Percentiles rank a stretch among this genome's conserved stretches.
Evolutionary conservation across 1,140 invertebrate species (phyloP).

Genomic region (Drosophila gunungcola): DNA sequence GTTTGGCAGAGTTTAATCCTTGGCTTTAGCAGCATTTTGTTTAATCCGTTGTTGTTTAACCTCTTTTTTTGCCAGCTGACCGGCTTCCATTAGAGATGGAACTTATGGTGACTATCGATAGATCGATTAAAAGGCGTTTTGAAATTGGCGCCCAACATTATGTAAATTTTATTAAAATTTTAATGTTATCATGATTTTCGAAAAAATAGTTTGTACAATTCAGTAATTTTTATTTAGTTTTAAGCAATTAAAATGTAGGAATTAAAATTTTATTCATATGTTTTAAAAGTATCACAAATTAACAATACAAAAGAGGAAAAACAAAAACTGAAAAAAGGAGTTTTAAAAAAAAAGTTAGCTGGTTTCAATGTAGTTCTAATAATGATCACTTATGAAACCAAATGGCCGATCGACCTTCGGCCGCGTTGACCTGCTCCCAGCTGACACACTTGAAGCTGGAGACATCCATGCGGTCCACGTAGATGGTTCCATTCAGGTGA

Average conservation of each 20-base stretch:
- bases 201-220: no score
- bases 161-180: no score
- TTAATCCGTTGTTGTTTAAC: conserved; percentile 1
- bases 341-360: no score
- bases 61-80: conserved; percentile 15
- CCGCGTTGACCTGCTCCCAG: conserved; percentile 57
- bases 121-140: conserved; percentile 7
- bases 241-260: no score
- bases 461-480: conserved; percentile 89
- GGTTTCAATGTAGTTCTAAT: no score
- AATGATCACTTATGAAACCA: conserved; percentile 51
- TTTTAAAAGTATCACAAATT: no score
- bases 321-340: neutral
- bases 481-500: conserved; percentile 90
- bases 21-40: conserved; percentile 44
- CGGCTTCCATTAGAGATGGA: conserved; percentile 2
- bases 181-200: no score
- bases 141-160: neutral
- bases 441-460: conserved; percentile 68
- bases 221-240: no score
- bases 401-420: conserved; percentile 53
- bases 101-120: neutral
- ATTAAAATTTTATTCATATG: no score
- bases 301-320: neutral
- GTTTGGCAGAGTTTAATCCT: conserved; percentile 22